A percentile compares a stretch with the other conserved stretches of the same genome.
phyloP scores from a whole-genome alignment of 2,113 vertebrate genomes.

The Tenrec ecaudatus region DNA sequence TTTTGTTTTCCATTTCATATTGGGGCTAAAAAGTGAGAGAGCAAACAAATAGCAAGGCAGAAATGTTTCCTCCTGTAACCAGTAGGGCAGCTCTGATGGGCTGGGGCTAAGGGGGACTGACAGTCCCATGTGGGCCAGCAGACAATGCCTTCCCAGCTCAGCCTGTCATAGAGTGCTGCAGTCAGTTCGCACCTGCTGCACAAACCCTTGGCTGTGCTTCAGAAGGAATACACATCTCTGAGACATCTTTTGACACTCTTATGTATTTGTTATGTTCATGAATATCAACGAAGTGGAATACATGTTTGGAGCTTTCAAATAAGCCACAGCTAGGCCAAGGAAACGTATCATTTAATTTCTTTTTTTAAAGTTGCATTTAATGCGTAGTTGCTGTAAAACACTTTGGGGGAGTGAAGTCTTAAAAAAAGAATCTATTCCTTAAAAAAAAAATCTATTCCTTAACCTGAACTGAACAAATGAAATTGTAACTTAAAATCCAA shows the following conservation, averaged over 20 bases:
- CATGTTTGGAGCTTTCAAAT: constrained; percentile 18
- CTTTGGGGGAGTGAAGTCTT: neutral
- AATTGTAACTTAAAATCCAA: constrained; percentile 57
- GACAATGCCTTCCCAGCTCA: constrained; percentile 70
- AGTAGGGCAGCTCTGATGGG: constrained; percentile 66
- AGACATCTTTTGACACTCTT: neutral
- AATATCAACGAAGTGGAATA: constrained; percentile 51
- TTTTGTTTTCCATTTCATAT: constrained; percentile 46
- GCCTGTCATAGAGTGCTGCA: constrained; percentile 36
- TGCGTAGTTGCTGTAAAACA: constrained; percentile 17
- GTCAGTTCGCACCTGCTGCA: neutral
- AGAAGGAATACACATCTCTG: neutral
- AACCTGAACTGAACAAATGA: constrained; percentile 29
- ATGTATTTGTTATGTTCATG: constrained; percentile 45
- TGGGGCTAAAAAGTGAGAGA: neutral
- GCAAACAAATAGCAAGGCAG: constrained; percentile 39
- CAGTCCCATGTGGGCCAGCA: constrained; percentile 53
- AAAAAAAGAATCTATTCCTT: constrained; percentile 20
- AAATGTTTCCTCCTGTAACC: constrained; percentile 61
- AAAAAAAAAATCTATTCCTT: constrained; percentile 24
- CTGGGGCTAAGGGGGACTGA: constrained; percentile 60
- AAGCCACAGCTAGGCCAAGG: constrained; percentile 20
- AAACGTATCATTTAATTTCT: constrained; percentile 55
- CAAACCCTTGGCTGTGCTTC: neutral
- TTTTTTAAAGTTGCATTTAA: constrained; percentile 10